Conservation (phyloP, 37 sponge, comb jelly and placozoan species). For the Agelas oroides region DNA sequence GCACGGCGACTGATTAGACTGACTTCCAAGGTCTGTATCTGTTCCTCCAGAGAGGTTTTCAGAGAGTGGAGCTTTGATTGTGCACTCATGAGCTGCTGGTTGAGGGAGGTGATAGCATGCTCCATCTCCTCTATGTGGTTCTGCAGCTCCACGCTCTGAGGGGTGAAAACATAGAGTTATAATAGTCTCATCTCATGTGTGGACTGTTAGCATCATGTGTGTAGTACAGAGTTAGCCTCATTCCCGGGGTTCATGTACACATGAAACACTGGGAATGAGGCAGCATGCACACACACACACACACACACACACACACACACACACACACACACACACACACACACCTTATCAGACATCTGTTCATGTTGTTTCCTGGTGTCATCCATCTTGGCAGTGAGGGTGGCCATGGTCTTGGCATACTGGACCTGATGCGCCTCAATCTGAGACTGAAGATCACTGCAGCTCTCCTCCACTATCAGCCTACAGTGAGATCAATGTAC, state of each 20-base stretch:
- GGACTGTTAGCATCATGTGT: too few relatives aligned
- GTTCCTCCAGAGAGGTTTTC: not conserved
- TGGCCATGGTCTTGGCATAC: conserved; percentile 1
- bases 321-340: too few relatives aligned
- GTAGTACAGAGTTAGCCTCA: too few relatives aligned
- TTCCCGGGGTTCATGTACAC: too few relatives aligned
- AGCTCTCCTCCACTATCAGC: conserved; percentile 31
- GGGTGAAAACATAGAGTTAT: not conserved
- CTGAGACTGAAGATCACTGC: conserved; percentile 18
- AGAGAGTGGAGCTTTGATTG: not conserved
- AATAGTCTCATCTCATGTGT: not conserved
- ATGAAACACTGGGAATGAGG: too few relatives aligned
- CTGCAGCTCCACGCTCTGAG: conserved; percentile 8
- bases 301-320: too few relatives aligned
- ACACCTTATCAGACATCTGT: conserved; percentile 13
- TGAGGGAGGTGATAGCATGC: not conserved
- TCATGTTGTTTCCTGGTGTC: not conserved
- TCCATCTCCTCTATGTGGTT: not conserved
- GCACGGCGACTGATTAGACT: not conserved
- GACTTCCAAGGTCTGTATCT: conserved; percentile 22
- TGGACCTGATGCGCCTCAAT: conserved; percentile 2
- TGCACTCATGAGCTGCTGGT: not conserved
- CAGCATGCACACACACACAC: too few relatives aligned
- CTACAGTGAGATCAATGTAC: not conserved
- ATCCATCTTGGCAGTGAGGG: not conserved